Evolutionary conservation across 2,888 invertebrate genomes (phyloP).

Genomic region (Disparrhopalites patrizii): DNA sequence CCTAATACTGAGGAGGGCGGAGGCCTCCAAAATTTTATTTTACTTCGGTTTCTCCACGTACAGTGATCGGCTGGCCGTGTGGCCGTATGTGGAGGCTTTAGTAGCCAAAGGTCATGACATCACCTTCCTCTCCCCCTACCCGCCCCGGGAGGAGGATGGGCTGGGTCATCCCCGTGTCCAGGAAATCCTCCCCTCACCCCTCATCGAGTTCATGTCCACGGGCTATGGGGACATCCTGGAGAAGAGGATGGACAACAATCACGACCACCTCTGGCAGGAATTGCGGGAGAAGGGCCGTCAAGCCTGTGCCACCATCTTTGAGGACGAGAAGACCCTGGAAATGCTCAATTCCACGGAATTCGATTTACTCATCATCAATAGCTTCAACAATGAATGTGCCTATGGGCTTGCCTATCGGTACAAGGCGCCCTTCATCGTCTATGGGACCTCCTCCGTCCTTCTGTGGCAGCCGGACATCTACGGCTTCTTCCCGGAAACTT

Average conservation of each 20-base stretch:
- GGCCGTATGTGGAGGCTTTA: constrained; percentile 37
- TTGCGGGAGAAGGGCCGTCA: not conserved
- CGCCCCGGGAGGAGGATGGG: constrained; percentile 13
- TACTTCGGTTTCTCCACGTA: constrained; percentile 39
- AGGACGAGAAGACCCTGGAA: not conserved
- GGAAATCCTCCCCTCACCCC: constrained; percentile 31
- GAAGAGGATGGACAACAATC: not conserved
- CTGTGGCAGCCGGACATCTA: constrained; percentile 27
- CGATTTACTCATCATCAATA: constrained; percentile 32
- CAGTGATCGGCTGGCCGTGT: constrained; percentile 37
- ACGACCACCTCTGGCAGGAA: constrained; percentile 10
- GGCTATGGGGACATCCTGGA: constrained; percentile 27
- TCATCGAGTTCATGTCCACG: constrained; percentile 25
- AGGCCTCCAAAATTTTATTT: no score
- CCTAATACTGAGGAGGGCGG: no score
- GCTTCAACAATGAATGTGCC: constrained; percentile 32
- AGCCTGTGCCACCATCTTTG: constrained; percentile 18
- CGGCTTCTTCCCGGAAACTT: constrained; percentile 29
- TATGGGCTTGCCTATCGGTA: constrained; percentile 27
- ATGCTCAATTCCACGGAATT: constrained; percentile 21
- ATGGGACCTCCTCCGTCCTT: constrained; percentile 18
- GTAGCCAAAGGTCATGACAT: constrained; percentile 35
- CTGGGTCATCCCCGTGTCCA: constrained; percentile 25
- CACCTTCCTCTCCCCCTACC: constrained; percentile 37
- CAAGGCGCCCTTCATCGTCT: constrained; percentile 28